Percentiles rank a stretch among this genome's conserved stretches.
phyloP scores from a whole-genome alignment of 1,140 invertebrate genomes.

The Cotesia typhae region DNA sequence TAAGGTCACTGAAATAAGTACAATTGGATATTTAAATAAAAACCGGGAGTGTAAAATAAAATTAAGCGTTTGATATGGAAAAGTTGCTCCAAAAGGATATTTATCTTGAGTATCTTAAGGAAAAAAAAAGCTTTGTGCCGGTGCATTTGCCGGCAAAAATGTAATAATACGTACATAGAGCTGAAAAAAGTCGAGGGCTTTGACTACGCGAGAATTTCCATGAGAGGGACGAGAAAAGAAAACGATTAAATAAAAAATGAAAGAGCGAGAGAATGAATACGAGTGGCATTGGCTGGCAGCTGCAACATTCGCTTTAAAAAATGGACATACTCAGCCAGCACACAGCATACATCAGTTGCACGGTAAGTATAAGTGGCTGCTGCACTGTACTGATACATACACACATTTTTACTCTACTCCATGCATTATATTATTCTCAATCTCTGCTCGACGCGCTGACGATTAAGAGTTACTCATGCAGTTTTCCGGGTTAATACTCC shows the following conservation, averaged over 20 bases:
- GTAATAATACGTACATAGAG: no score
- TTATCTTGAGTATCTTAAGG: no score
- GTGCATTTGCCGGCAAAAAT: no score
- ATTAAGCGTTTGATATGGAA: no score
- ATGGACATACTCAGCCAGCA: conserved; percentile 18
- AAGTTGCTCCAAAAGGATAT: no score
- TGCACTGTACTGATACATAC: not conserved
- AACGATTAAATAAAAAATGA: not conserved
- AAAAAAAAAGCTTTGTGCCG: no score
- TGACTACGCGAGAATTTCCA: conserved; percentile 17
- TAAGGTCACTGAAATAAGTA: conserved; percentile 5
- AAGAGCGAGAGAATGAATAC: no score
- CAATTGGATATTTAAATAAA: conserved; percentile 4
- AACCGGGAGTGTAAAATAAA: not conserved
- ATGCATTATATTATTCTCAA: not conserved
- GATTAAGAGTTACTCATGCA: conserved; percentile 10
- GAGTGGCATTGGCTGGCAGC: conserved; percentile 21
- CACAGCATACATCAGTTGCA: conserved; percentile 9
- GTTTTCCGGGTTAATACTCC: not conserved
- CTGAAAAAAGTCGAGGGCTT: conserved; percentile 10
- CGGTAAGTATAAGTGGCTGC: conserved; percentile 33
- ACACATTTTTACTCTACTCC: no score
- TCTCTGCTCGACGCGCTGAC: not conserved
- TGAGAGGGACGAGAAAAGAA: conserved; percentile 8
- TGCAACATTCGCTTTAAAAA: conserved; percentile 33